Base-by-base conservation (phyloP, 2,797 vertebrate species). In the Lindbergichthys nudifrons region DNA sequence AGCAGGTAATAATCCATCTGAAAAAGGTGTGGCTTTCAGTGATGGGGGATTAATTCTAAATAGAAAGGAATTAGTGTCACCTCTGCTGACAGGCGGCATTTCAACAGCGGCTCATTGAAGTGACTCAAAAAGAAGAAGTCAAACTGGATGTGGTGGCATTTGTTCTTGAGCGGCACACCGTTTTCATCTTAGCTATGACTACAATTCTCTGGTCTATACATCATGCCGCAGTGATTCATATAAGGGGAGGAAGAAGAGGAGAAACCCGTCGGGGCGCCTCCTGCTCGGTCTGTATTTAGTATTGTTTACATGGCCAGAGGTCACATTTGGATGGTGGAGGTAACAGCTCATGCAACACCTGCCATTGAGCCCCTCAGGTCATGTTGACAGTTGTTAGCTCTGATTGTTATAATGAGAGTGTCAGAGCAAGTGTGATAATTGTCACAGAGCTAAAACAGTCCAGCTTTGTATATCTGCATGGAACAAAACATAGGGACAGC, bases 281-380 rank as follows among this genome's bases (percentile, higher is more conserved):
- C 72, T 71, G 65, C 48, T 62, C 13, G 4, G 41, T 58, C 77
- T 85, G 64, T 72, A 61, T 85, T 82, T 77, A 84, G 65, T n/a
- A 16, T 65, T 80, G 77, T 88, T 87, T 80, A 75, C 76, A 77
- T 72, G 79, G 73, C 80, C 65, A 0, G 73, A 68, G 89, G 91
- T 89, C 80, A 76, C 43, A 61, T 86, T 54, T 52, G 41, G 70
- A 64, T 19, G 23, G 62, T 7, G 45, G 62, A 73, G 83, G 71
- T 74, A 84, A 82, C 80, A 73, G 80, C 77, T 87, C 76, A 81
- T 30, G 65, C 78, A 87, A 88, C 91, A 90, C 87, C 88, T 90
- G 85, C 82, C 87, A 64, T 5, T 41, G 60, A 71, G 70, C 70
- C 48, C 88, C 84, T 73, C 52, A 9, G 87, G 90, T 75, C 86